Evolutionary conservation across 2,797 vertebrate genomes (phyloP).

Genomic region (Molossus molossus): DNA sequence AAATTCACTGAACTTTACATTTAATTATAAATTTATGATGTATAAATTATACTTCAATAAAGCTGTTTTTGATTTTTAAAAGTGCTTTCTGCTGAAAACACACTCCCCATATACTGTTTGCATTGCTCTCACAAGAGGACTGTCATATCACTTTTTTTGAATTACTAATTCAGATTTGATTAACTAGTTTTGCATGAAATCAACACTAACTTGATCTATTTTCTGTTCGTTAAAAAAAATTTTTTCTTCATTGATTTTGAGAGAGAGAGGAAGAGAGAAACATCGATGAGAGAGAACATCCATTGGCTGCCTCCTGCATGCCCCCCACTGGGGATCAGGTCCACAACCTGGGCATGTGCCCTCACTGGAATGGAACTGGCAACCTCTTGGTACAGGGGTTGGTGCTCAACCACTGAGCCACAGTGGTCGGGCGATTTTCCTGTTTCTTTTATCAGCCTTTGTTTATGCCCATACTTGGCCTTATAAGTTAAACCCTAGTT

Average conservation of each 20-base stretch:
- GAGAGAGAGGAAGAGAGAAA: too few relatives aligned
- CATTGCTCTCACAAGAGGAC: neutral
- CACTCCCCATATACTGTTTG: neutral
- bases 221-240: neutral
- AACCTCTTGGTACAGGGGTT: too few relatives aligned
- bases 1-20: neutral
- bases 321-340: too few relatives aligned
- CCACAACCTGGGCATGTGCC: too few relatives aligned
- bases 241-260: too few relatives aligned
- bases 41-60: neutral
- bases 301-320: too few relatives aligned
- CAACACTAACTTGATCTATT: slow-evolving; percentile 27
- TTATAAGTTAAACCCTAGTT: neutral
- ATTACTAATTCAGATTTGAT: slow-evolving; percentile 4
- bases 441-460: slow-evolving; percentile 37
- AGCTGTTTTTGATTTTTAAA: neutral
- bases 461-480: neutral
- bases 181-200: neutral
- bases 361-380: too few relatives aligned
- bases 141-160: neutral
- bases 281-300: too few relatives aligned
- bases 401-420: too few relatives aligned
- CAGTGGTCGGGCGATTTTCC: too few relatives aligned
- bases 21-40: neutral
- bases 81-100: neutral